Percentiles rank a stretch among this genome's conserved stretches.
Evolutionary conservation across 2,888 invertebrate species (phyloP).

Genomic region (Lacanobia oleracea): DNA sequence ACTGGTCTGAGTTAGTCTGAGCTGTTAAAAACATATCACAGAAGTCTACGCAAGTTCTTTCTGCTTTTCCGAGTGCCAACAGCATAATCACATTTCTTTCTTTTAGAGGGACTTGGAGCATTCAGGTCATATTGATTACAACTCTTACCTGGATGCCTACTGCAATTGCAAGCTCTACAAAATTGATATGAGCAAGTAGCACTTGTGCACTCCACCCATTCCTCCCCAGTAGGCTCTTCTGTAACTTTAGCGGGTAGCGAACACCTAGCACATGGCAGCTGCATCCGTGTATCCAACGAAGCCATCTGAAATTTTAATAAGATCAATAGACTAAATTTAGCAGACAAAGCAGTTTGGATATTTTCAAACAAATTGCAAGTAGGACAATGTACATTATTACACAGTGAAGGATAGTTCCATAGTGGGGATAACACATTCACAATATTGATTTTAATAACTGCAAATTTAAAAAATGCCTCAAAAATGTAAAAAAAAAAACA

Average conservation of each 20-base stretch:
- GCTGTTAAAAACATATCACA: slow-evolving; percentile 70
- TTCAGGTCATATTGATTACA: slow-evolving; percentile 85
- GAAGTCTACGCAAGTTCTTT: slow-evolving; percentile 84
- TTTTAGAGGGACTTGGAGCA: slow-evolving; percentile 88
- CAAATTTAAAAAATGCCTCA: no score
- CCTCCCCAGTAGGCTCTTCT: slow-evolving; percentile 83
- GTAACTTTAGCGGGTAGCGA: slow-evolving; percentile 86
- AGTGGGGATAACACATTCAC: no score
- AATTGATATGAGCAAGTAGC: slow-evolving; percentile 87
- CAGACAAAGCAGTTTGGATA: no score
- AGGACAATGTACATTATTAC: no score
- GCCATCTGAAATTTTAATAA: slow-evolving; percentile 78
- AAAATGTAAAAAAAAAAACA: no score
- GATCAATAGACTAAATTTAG: no score
- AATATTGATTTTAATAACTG: no score
- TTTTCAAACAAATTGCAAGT: no score
- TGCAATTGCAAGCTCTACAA: slow-evolving; percentile 87
- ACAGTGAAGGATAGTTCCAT: no score
- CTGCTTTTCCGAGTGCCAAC: slow-evolving; percentile 85
- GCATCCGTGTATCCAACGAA: slow-evolving; percentile 80
- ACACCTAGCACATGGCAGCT: slow-evolving; percentile 84
- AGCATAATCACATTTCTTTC: slow-evolving; percentile 81
- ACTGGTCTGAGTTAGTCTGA: slow-evolving; percentile 72
- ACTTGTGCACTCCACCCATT: slow-evolving; percentile 90
- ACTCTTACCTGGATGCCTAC: slow-evolving; percentile 83